Percentiles rank a stretch among this genome's conserved stretches.
Evolutionary conservation across 2,888 invertebrate genomes (phyloP).

Genomic region (Xiphydria camelus): DNA sequence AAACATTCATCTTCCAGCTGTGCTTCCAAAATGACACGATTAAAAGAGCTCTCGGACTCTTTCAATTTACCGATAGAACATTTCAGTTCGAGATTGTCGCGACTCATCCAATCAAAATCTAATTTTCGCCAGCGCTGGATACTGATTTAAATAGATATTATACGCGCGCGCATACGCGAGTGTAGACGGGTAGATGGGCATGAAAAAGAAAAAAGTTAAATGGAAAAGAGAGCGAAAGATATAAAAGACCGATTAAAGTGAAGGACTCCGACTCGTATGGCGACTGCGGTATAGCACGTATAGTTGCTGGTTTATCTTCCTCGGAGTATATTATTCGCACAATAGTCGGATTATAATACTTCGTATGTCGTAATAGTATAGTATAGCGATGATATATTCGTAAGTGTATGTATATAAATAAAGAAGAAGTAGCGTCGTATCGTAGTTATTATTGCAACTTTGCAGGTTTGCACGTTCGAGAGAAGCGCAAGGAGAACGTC

Average conservation of each 20-base stretch:
- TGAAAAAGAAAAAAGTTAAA: slow-evolving; percentile 8
- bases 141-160: slow-evolving; percentile 18
- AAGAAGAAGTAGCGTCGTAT: slow-evolving; percentile 7
- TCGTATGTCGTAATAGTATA: slow-evolving; percentile 16
- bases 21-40: too few species aligned
- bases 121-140: slow-evolving; percentile 18
- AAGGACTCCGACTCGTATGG: not conserved
- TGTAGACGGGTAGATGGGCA: not conserved
- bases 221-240: slow-evolving; percentile 11
- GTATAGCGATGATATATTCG: slow-evolving; percentile 12
- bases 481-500: not conserved
- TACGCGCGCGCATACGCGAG: slow-evolving; percentile 13
- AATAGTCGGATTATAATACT: too few species aligned
- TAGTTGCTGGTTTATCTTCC: too few species aligned
- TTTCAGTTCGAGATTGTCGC: too few species aligned
- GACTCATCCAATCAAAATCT: too few species aligned
- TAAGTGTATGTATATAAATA: slow-evolving; percentile 16
- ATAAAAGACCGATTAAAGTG: slow-evolving; percentile 7
- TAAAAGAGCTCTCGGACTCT: too few species aligned
- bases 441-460: slow-evolving; percentile 8
- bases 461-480: not conserved
- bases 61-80: too few species aligned
- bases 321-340: too few species aligned
- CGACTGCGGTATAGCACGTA: too few species aligned
- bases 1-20: too few species aligned